phyloP scores from a whole-genome alignment of 2,888 invertebrate genomes.

The Polymixis lichenea region DNA sequence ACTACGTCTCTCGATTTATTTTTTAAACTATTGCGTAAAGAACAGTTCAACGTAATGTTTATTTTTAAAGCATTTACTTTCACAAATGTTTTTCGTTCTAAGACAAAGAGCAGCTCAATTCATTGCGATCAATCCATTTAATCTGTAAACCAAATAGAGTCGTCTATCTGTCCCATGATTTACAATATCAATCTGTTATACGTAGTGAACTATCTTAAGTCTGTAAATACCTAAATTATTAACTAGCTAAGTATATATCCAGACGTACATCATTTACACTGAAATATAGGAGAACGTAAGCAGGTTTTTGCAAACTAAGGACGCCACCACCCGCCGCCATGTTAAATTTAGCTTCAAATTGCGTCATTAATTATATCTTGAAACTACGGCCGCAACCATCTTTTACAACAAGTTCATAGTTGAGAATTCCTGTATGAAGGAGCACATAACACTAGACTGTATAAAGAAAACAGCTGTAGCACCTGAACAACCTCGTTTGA shows the following conservation, averaged over 20 bases:
- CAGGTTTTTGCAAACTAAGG: constrained; percentile 16
- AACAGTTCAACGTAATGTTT: constrained; percentile 22
- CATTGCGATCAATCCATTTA: constrained; percentile 13
- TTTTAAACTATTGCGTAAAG: constrained; percentile 31
- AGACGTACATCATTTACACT: constrained; percentile 3
- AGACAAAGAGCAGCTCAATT: constrained; percentile 6
- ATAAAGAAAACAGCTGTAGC: constrained; percentile 66
- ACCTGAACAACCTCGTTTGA: constrained; percentile 62
- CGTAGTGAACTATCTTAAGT: constrained; percentile 2
- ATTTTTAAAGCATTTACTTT: constrained; percentile 36
- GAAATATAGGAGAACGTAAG: constrained; percentile 10
- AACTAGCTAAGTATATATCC: constrained; percentile 5
- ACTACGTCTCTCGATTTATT: constrained; percentile 38
- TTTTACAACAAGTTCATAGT: constrained; percentile 31
- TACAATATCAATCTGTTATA: neutral
- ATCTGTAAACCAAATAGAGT: constrained; percentile 20
- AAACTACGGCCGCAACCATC: constrained; percentile 14
- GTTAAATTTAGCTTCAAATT: constrained; percentile 29
- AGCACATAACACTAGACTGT: constrained; percentile 64
- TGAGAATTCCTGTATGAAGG: constrained; percentile 67
- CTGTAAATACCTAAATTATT: neutral
- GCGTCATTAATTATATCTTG: constrained; percentile 33
- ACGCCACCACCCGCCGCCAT: neutral
- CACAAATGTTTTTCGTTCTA: constrained; percentile 14
- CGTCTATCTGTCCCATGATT: neutral